phyloP scores from a whole-genome alignment of 1,140 invertebrate species.

The Pemphigus obesinymphae region DNA sequence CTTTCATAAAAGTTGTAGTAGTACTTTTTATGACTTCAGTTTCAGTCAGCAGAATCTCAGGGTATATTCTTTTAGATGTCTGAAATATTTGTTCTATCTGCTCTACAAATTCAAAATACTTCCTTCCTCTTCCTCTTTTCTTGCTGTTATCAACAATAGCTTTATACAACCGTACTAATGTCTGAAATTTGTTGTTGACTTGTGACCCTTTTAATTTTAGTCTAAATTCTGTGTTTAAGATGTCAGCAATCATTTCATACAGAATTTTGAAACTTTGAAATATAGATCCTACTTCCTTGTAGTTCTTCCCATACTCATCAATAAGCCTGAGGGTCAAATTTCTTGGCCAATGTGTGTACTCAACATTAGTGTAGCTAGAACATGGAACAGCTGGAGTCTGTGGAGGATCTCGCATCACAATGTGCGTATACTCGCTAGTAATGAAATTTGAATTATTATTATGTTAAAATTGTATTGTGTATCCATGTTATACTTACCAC shows the following conservation, averaged over 20 bases:
- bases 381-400: background rate
- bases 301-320: background rate
- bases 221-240: conserved; percentile 7
- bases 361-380: background rate
- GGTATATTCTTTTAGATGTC: background rate
- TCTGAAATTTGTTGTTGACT: conserved; percentile 14
- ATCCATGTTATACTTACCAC: too few relatives aligned
- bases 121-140: background rate
- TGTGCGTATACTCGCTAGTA: background rate
- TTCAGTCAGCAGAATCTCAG: background rate
- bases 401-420: background rate
- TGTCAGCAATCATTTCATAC: background rate
- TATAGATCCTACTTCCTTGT: background rate
- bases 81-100: background rate
- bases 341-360: conserved; percentile 8
- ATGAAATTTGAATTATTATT: too few relatives aligned
- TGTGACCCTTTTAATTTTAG: conserved; percentile 3
- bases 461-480: too few relatives aligned
- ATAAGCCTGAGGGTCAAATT: background rate
- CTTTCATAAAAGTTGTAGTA: too few relatives aligned
- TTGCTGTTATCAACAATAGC: conserved; percentile 16
- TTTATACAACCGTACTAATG: conserved; percentile 5
- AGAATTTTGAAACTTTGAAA: background rate
- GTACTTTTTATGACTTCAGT: background rate
- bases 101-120: background rate